Percentiles rank a stretch among this genome's conserved stretches.
Conservation (phyloP, 2,113 vertebrate species). For the Triplophysa rosa region DNA sequence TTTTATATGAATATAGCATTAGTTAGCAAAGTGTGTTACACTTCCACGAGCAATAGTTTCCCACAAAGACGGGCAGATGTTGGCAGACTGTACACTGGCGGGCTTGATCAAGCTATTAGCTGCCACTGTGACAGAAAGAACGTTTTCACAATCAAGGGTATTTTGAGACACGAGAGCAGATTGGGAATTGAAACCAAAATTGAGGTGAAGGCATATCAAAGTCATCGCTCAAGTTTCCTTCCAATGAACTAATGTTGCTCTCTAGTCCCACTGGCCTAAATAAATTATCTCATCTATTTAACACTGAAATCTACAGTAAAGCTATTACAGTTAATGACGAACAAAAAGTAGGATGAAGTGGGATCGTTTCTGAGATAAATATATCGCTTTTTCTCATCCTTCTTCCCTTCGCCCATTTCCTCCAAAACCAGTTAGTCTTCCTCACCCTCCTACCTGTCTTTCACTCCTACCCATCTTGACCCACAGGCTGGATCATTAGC, state of each 20-base stretch:
- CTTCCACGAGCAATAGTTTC: slow-evolving; percentile 58
- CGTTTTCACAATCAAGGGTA: slow-evolving; percentile 67
- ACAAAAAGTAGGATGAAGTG: background rate
- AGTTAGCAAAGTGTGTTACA: slow-evolving; percentile 48
- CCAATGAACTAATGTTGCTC: slow-evolving; percentile 36
- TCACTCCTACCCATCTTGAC: slow-evolving; percentile 52
- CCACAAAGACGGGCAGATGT: slow-evolving; percentile 59
- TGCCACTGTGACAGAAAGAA: slow-evolving; percentile 59
- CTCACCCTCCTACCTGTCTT: slow-evolving; percentile 36
- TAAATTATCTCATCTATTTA: slow-evolving; percentile 31
- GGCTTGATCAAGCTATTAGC: slow-evolving; percentile 72
- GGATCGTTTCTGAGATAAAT: slow-evolving; percentile 2
- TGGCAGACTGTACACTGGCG: slow-evolving; percentile 64
- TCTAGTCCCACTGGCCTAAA: slow-evolving; percentile 46
- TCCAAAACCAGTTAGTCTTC: background rate
- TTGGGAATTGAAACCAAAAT: slow-evolving; percentile 72
- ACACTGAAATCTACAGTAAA: slow-evolving; percentile 40
- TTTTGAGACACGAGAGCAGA: slow-evolving; percentile 63
- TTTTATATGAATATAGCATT: slow-evolving; percentile 62
- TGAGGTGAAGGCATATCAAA: slow-evolving; percentile 72
- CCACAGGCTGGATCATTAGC: slow-evolving; percentile 73
- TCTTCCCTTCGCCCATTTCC: background rate
- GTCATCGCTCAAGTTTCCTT: slow-evolving; percentile 65
- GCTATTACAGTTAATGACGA: slow-evolving; percentile 12
- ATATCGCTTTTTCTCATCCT: slow-evolving; percentile 6